Percentiles rank a stretch among this genome's conserved stretches.
Conservation (phyloP, 1,140 invertebrate species). For the Camponotus vicinus region DNA sequence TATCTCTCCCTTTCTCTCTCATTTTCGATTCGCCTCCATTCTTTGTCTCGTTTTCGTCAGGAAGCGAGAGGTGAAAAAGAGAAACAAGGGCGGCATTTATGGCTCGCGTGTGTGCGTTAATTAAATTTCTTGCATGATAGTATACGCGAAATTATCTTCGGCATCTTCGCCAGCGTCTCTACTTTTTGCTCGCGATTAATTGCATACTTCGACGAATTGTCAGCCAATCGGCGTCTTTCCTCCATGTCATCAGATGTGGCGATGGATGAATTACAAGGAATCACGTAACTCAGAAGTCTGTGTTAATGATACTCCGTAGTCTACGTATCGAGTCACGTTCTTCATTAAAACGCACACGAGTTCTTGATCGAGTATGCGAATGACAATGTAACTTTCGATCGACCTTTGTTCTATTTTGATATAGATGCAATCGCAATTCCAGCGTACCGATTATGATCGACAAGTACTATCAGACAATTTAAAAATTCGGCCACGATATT, state of each 20-base stretch:
- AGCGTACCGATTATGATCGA: not conserved
- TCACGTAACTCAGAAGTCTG: conserved; percentile 46
- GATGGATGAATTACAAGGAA: conserved; percentile 46
- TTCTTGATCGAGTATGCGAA: conserved; percentile 37
- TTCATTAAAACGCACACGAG: conserved; percentile 64
- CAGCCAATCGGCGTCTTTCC: conserved; percentile 42
- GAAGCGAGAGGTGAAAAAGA: conserved; percentile 59
- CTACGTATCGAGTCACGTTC: conserved; percentile 35
- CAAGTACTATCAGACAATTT: not conserved
- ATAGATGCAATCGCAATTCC: conserved; percentile 33
- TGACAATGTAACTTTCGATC: conserved; percentile 46
- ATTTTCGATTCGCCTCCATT: conserved; percentile 24
- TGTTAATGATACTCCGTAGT: conserved; percentile 6
- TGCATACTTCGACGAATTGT: conserved; percentile 48
- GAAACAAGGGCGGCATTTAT: conserved; percentile 21
- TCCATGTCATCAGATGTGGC: conserved; percentile 34
- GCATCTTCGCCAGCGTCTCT: not conserved
- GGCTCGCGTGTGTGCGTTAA: conserved; percentile 75
- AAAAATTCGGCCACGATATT: not conserved
- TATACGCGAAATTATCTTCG: conserved; percentile 62
- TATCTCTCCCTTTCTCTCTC: not conserved
- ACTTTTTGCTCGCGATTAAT: conserved; percentile 56
- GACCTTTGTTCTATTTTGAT: conserved; percentile 65
- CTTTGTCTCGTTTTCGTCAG: conserved; percentile 27
- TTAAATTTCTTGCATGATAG: conserved; percentile 77